Evolutionary conservation across 2,113 vertebrate species (phyloP).

Genomic region (Pteruthius melanotis): DNA sequence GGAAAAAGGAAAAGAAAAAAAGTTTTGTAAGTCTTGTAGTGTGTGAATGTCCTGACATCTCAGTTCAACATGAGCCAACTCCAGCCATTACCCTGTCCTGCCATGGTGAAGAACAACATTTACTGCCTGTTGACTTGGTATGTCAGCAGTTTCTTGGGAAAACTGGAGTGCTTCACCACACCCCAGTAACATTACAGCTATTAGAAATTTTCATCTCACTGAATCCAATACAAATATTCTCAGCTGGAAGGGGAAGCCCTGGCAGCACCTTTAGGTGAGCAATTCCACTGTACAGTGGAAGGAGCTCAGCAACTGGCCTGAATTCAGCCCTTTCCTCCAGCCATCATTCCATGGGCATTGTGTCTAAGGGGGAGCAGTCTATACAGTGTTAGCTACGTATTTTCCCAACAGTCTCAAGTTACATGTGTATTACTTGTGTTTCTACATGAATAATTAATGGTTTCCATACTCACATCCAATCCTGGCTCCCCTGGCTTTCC

Average conservation of each 20-base stretch:
- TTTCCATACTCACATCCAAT: conserved; percentile 87
- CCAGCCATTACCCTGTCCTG: background rate
- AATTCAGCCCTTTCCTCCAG: background rate
- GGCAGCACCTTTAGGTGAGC: background rate
- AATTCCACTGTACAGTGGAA: background rate
- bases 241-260: background rate
- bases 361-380: background rate
- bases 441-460: background rate
- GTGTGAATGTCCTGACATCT: background rate
- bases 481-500: conserved; percentile 90
- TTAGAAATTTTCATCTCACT: background rate
- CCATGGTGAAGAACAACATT: background rate
- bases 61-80: background rate
- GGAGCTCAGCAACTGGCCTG: background rate
- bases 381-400: accelerated
- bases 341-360: background rate
- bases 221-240: background rate
- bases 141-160: background rate
- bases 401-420: background rate
- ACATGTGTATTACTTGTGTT: background rate
- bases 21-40: background rate
- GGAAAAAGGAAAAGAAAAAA: background rate
- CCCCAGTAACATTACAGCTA: background rate
- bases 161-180: background rate
- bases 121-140: background rate